Evolutionary conservation across 1,140 invertebrate genomes (phyloP).

Genomic region (Macrosteles quadrilineatus): DNA sequence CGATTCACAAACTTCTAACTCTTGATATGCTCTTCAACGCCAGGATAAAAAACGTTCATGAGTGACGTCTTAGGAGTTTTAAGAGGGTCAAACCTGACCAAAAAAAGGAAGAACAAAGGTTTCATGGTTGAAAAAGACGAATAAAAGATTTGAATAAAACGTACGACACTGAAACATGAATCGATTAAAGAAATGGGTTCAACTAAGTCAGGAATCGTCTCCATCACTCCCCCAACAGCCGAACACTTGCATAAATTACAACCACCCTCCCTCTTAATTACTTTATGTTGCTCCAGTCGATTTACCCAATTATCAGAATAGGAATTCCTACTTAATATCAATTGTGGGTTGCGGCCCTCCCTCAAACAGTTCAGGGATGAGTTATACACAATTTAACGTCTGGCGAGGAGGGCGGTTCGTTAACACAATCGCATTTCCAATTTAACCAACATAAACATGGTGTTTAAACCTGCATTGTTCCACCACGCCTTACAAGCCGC

Average conservation of each 20-base stretch:
- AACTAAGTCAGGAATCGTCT: too few species aligned
- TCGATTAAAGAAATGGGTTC: too few species aligned
- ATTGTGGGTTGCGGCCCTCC: neutral
- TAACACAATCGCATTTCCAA: conserved; percentile 9
- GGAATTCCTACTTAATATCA: conserved; percentile 3
- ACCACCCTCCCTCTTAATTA: conserved; percentile 1
- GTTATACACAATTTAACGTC: conserved; percentile 11
- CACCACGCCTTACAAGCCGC: neutral
- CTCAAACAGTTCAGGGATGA: neutral
- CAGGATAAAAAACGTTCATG: too few species aligned
- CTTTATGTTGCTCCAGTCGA: conserved; percentile 5
- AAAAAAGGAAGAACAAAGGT: too few species aligned
- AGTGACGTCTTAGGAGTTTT: too few species aligned
- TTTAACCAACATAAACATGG: neutral
- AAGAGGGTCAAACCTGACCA: too few species aligned
- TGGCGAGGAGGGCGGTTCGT: neutral
- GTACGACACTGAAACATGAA: too few species aligned
- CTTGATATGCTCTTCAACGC: too few species aligned
- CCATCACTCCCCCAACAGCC: too few species aligned
- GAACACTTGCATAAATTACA: neutral
- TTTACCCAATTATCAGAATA: neutral
- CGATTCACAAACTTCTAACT: too few species aligned
- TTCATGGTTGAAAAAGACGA: too few species aligned
- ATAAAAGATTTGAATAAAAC: too few species aligned
- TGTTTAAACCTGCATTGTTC: neutral